These are phyloP conservation scores for Sinosuthora webbiana DNA, from an alignment of 2,113 vertebrate species.

Conservation along the genomic window DNA sequence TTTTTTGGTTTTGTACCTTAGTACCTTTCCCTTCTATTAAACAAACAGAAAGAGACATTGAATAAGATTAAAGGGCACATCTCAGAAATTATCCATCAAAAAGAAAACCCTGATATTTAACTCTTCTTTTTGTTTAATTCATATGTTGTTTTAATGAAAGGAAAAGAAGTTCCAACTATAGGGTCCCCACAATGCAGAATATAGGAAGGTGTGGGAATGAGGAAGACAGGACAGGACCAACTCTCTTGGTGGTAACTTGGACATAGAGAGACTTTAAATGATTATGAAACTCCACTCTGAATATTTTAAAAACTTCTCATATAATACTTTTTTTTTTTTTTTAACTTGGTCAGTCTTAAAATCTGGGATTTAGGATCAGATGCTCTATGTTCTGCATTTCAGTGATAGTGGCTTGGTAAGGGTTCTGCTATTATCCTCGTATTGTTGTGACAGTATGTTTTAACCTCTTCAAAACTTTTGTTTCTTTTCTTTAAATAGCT, in stretches of 20 bases:
- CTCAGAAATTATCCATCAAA: background rate
- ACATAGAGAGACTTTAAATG: background rate
- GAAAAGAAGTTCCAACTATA: background rate
- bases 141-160: background rate
- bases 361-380: background rate
- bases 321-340: background rate
- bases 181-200: background rate
- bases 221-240: background rate
- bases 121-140: background rate
- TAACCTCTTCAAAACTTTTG: constrained; percentile 14
- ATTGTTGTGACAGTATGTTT: background rate
- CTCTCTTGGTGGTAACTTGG: background rate
- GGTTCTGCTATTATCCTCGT: background rate
- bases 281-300: background rate
- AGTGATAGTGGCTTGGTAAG: background rate
- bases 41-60: background rate
- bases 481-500: constrained; percentile 65
- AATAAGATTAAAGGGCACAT: background rate
- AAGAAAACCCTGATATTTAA: background rate
- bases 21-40: background rate
- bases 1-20: background rate
- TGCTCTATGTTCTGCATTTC: background rate
- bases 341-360: background rate
- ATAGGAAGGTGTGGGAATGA: background rate
- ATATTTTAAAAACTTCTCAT: background rate